Percentiles rank a stretch among this genome's conserved stretches.
Conservation (phyloP, 2,797 vertebrate species). For the Myotis daubentonii region DNA sequence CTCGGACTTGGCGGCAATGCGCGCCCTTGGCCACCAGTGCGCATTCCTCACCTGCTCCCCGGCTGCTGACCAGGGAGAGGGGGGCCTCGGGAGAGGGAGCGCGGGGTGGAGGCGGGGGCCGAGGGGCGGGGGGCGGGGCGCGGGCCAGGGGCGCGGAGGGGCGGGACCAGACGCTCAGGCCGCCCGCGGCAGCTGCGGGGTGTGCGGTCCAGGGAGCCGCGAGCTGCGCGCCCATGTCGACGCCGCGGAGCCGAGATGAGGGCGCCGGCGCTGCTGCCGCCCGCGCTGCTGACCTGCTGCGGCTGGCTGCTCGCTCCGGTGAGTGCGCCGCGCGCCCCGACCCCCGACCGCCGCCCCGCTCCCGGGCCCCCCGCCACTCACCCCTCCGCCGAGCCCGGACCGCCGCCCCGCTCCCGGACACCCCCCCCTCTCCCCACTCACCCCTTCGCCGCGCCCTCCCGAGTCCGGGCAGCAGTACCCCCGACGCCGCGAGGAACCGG, state of each 20-base stretch:
- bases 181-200: background rate
- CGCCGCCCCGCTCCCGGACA: background rate
- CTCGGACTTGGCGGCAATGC: no score
- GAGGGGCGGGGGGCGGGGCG: no score
- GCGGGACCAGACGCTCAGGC: no score
- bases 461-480: background rate
- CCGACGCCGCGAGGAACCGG: background rate
- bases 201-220: no score
- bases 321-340: conserved; percentile 69
- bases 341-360: background rate
- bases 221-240: background rate
- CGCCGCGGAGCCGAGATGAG: conserved; percentile 43
- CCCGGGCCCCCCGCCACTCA: no score
- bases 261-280: conserved; percentile 46
- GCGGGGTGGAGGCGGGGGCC: no score
- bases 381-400: background rate
- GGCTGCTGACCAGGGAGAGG: no score
- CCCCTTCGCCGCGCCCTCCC: background rate
- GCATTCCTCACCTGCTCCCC: no score
- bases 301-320: conserved; percentile 77
- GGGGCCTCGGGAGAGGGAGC: no score
- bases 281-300: conserved; percentile 77
- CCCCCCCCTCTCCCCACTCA: background rate
- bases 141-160: no score
- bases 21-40: no score